These are phyloP conservation scores for Thaumetopoea pityocampa DNA, from an alignment of 1,140 invertebrate genomes.

Conservation along the genomic window DNA sequence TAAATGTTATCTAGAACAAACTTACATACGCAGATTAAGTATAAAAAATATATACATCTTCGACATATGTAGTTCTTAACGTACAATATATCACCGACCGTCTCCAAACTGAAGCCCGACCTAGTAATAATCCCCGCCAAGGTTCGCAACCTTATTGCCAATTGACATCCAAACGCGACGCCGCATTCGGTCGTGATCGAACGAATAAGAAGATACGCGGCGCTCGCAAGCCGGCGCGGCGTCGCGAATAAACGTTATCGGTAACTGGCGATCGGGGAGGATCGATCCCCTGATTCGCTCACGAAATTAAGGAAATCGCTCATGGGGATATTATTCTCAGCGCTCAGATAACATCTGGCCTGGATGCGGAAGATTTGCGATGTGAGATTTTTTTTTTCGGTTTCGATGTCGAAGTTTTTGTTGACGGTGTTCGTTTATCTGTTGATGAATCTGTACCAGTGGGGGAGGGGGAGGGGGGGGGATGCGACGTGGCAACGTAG, in stretches of 20 bases:
- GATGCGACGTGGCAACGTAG: no score
- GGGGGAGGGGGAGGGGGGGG: no score
- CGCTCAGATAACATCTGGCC: conserved; percentile 61
- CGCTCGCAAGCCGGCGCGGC: conserved; percentile 55
- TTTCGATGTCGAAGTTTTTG: conserved; percentile 19
- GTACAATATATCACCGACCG: no score
- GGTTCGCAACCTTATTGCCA: conserved; percentile 56
- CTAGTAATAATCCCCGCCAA: conserved; percentile 35
- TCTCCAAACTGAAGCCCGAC: no score
- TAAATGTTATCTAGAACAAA: no score
- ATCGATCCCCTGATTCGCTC: conserved; percentile 67
- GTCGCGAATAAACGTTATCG: conserved; percentile 64
- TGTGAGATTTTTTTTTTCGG: conserved; percentile 40
- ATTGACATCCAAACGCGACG: conserved; percentile 67
- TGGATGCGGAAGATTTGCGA: conserved; percentile 53
- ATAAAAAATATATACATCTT: no score
- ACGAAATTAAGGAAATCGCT: conserved; percentile 75
- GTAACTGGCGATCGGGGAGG: conserved; percentile 66
- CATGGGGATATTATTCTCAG: conserved; percentile 71
- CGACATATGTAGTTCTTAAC: no score
- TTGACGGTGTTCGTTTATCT: conserved; percentile 10
- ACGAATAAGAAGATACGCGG: conserved; percentile 55
- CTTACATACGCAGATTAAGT: no score
- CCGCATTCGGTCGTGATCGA: conserved; percentile 58
- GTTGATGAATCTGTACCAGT: conserved; percentile 12